Base-by-base conservation (phyloP, 2,113 vertebrate species). In the Istiophorus platypterus region DNA sequence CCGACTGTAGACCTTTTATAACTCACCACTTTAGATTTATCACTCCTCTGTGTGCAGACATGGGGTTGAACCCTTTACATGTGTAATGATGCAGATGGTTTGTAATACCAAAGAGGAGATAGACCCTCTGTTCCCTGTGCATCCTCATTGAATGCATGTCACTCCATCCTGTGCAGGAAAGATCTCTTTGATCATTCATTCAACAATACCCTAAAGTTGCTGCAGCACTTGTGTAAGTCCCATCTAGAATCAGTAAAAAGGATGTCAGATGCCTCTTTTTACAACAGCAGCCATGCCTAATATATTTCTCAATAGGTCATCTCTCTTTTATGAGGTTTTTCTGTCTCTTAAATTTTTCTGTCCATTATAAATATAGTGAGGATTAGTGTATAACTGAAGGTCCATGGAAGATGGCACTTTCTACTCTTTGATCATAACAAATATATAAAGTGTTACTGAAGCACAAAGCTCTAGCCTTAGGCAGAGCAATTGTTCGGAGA, bases 381-480 rank as follows among this genome's bases (percentile, higher is more conserved):
- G 24, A 31, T 42, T 22, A 2, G 78, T 65, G 62, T 11, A 56
- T 80, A 26, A 0, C 22, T 64, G 4, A 42, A 82, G 63, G 79
- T 52, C 41, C 15, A 76, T 26, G n/a, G 22, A 9, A 75, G 24
- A 37, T 27, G 15, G 52, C 42, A 58, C 27, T 74, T n/a, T 52
- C 47, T 45, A 0, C 56, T 20, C 11, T 82, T 69, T 67, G n/a
- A 59, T 12, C 34, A 63, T 51, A 86, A 26, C 18, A 14, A 37
- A 51, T 42, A 59, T 62, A 64, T 49, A 58, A 31, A n/a, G n/a
- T n/a, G 49, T 52, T 63, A 41, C 22, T 64, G 4, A 37, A 29
- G 34, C 29, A 69, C n/a, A 66, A 64, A 52, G 26, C 54, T 66
- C 26, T 72, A 27, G 82, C 73, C 47, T 68, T 15, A 64, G 54